Evolutionary conservation across 1,140 invertebrate genomes (phyloP), one percentile per base, ranked within the genome.

Genomic region (Lethrus apterus): DNA sequence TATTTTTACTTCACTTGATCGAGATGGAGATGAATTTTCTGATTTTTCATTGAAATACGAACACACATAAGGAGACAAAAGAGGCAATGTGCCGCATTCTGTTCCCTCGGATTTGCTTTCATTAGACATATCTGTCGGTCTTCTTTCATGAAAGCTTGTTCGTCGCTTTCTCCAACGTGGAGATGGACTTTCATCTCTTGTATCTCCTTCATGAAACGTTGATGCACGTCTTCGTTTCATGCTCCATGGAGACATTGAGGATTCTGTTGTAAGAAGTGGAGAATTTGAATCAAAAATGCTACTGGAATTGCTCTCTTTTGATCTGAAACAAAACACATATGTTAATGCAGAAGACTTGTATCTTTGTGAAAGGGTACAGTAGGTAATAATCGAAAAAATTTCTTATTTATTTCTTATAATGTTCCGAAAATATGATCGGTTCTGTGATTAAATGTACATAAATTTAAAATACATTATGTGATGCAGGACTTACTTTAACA

Each of bases 21-120:
- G 68, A 8, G 66, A 64, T 0, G 68, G 65, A 1, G 67, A 54
- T 5, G 61, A 50, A 20, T 75, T 73, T 2, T 60, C 54, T 55
- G 63, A 74, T 43, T 73, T 70, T 48, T 81, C 75, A 0, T 83
- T 82, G 55, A 88, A 86, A 54, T 86, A 86, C 0, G 84, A 83
- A 56, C 84, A 84, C 0, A 81, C 84, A 61, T 83, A 88, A 0
- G 83, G 80, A 2, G 81, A 80, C 1, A 81, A 81, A 19, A 85
- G 55, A 7, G 76, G 65, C 17, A 80, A 56, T 2, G 61, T 48
- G 17, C 33, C 31, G 34, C 42, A 57, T 40, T 62, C 60, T 4
- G 44, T 50, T 9, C 44, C 26, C 46, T 48, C 31, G 2, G 35
- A 51, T 8, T 34, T 40, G 17, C 35, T 46, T 3, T 24, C 29